These are phyloP conservation scores for Melanostigma gelatinosum DNA, from an alignment of 2,113 vertebrate genomes.

Conservation along the genomic window DNA sequence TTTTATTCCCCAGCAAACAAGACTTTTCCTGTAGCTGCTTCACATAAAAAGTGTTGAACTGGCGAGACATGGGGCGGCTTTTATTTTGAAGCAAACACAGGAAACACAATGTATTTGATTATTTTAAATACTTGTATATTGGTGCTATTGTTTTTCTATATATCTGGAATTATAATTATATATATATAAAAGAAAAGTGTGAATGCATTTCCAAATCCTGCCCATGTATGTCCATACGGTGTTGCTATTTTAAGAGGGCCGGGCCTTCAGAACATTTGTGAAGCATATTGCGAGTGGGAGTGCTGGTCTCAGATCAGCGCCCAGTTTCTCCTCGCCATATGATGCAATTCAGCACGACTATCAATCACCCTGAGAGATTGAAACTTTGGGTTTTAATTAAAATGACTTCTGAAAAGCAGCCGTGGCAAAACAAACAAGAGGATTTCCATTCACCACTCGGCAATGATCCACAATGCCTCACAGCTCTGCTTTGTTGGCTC, in stretches of 20 bases:
- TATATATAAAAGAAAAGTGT: too few relatives aligned
- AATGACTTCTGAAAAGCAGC: conserved; percentile 26
- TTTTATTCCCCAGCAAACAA: too few relatives aligned
- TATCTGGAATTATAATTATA: not conserved
- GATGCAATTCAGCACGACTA: conserved; percentile 22
- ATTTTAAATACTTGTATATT: too few relatives aligned
- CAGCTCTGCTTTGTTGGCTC: conserved; percentile 35
- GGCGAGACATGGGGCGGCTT: too few relatives aligned
- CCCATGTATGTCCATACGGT: not conserved
- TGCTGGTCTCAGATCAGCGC: conserved; percentile 35
- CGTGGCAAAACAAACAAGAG: conserved; percentile 20
- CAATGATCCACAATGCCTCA: conserved; percentile 37
- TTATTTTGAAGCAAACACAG: too few relatives aligned
- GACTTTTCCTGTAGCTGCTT: too few relatives aligned
- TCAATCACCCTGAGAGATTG: conserved; percentile 39
- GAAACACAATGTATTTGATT: too few relatives aligned
- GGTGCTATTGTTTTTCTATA: not conserved
- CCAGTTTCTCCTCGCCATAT: conserved; percentile 34
- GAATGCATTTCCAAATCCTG: not conserved
- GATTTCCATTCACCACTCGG: conserved; percentile 38
- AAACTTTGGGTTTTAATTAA: conserved; percentile 24
- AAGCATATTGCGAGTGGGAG: conserved; percentile 64
- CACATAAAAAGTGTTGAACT: too few relatives aligned
- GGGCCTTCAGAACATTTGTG: conserved; percentile 24
- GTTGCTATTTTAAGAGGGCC: conserved; percentile 25